Base-by-base conservation (phyloP, 1,140 invertebrate species). In the Melipona quadrifasciata region DNA sequence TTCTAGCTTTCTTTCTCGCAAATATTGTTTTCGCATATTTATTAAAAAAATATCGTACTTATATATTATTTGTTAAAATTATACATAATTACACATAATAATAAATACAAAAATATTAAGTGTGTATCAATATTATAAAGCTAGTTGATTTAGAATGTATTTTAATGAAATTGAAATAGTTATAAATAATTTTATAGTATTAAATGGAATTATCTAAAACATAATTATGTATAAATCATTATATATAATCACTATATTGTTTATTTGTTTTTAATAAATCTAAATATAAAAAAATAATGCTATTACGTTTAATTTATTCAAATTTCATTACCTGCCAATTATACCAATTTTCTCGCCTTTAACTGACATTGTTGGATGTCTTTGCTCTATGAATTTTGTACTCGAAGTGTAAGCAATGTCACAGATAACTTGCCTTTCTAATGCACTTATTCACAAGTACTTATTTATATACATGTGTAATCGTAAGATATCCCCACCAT, bases 281-380 rank as follows among this genome's bases (percentile, higher is more conserved):
- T 31, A n/a, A 57, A 31, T 65, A 17, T 68, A 51, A 70, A 39
- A 3, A n/a, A 51, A 17, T 64, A 47, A 67, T 82, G 51, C 27
- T 58, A n/a, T 53, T 24, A 65, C 2, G 51, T 51, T 61, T 16
- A 19, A 70, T 34, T 71, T 53, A 53, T 53, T 27, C 34, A 58
- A 34, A 1, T 61, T 39, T 58, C 1, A 24, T 83, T 93, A 96
- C 96, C 96, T 96, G 91, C 96, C 96, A 68, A 96, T 93, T 77
- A 97, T 97, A 71, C 96, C 96, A 85, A 97, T 95, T 93, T 96
- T 97, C 93, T 96, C 96, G 39, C 91, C 91, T 70, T 93, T 94
- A 10, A 67, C 24, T 72, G 94, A 88, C 93, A 94, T 92, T 5
- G 27, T 79, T 47, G 4, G 8, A 53, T 39, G 64, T 70, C 27